Evolutionary conservation across 2,113 vertebrate species (phyloP).

Genomic region (Ivindomyrus marchei): DNA sequence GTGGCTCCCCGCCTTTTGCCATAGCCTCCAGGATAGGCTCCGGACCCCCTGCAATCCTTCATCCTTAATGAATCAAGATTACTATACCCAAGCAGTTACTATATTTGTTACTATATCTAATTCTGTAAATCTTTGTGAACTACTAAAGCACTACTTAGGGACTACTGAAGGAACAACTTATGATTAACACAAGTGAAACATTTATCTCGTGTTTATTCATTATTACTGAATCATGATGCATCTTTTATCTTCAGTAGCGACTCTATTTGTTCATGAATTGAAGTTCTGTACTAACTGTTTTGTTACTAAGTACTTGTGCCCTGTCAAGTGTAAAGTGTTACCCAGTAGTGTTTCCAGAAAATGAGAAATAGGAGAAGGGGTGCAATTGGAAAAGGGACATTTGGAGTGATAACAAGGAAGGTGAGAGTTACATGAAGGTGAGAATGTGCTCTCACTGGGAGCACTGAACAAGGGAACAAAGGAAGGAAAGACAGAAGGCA

Average conservation of each 20-base stretch:
- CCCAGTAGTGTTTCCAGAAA: background rate
- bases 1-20: background rate
- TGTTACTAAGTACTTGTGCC: too few species aligned
- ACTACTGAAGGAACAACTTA: too few species aligned
- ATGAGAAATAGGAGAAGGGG: background rate
- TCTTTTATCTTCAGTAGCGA: background rate
- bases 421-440: background rate
- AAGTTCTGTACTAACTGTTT: background rate
- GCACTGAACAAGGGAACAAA: background rate
- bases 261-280: background rate
- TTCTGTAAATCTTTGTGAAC: too few species aligned
- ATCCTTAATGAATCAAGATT: background rate
- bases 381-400: background rate
- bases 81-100: background rate
- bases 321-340: background rate
- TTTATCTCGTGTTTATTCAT: too few species aligned
- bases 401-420: background rate
- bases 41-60: background rate
- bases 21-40: background rate
- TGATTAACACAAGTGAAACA: too few species aligned
- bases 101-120: too few species aligned
- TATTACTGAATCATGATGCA: too few species aligned
- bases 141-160: too few species aligned
- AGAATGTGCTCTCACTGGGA: background rate
- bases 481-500: background rate